A percentile compares a stretch with the other conserved stretches of the same genome.
Conservation (phyloP, 2,797 vertebrate genomes). For the Hippopotamyrus pictus region DNA sequence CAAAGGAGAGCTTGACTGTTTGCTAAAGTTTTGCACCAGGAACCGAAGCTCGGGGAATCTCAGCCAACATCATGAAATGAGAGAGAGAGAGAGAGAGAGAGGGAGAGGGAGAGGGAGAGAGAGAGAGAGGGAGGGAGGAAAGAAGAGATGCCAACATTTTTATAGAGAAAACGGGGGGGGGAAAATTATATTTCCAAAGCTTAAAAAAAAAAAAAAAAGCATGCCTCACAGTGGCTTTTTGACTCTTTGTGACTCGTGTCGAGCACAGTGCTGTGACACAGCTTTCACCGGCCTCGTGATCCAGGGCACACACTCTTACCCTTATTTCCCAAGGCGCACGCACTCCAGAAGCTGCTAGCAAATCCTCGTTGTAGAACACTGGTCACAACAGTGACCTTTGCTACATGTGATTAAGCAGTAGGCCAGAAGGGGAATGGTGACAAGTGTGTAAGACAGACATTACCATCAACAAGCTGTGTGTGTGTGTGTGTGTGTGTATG, state of each 20-base stretch:
- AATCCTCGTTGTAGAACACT: conserved; percentile 1
- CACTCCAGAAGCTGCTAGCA: not conserved
- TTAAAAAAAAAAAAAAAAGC: conserved; percentile 45
- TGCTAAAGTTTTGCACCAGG: conserved; percentile 87
- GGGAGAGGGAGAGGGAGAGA: conserved; percentile 27
- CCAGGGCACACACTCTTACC: not conserved
- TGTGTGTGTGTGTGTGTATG: no score
- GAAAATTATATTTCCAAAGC: conserved; percentile 31
- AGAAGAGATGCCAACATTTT: conserved; percentile 36
- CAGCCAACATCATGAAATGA: conserved; percentile 49
- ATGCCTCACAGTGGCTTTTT: conserved; percentile 34
- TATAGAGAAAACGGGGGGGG: conserved; percentile 37
- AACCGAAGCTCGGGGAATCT: conserved; percentile 75
- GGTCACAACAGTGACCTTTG: not conserved
- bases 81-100: conserved; percentile 35
- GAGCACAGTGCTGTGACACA: conserved; percentile 25
- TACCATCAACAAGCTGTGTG: not conserved
- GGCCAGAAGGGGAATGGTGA: not conserved
- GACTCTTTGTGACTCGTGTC: conserved; percentile 10
- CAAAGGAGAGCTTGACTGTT: conserved; percentile 95
- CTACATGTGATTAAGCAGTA: not conserved
- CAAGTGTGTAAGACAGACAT: not conserved
- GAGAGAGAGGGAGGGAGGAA: conserved; percentile 17
- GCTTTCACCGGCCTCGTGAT: conserved; percentile 12
- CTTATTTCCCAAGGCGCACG: not conserved